Conservation (phyloP, 2,888 invertebrate species). For the Leucoma salicis region DNA sequence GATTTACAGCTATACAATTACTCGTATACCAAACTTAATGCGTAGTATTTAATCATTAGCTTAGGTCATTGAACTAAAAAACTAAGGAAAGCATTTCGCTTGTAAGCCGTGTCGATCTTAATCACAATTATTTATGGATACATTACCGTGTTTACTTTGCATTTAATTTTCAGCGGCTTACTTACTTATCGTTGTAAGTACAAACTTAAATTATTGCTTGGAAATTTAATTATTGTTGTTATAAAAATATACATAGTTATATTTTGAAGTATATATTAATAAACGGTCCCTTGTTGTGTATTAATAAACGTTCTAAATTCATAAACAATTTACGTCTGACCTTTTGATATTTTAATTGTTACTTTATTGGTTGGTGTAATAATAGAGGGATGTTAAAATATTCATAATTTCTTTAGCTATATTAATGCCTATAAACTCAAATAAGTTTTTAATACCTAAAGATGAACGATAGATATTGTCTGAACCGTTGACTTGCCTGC, state of each 20-base stretch:
- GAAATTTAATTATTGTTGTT: not conserved
- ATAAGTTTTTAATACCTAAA: too few relatives aligned
- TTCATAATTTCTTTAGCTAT: too few relatives aligned
- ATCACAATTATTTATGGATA: conserved; percentile 1
- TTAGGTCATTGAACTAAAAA: not conserved
- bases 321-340: too few relatives aligned
- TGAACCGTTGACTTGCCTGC: too few relatives aligned
- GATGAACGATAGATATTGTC: too few relatives aligned
- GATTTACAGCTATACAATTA: too few relatives aligned
- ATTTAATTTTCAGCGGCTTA: conserved; percentile 4
- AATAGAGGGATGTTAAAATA: too few relatives aligned
- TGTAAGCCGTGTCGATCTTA: conserved; percentile 1
- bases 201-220: not conserved
- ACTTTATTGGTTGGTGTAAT: conserved; percentile 13
- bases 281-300: not conserved
- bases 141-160: conserved; percentile 5
- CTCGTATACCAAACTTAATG: too few relatives aligned
- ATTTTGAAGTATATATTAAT: not conserved
- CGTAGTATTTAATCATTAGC: not conserved
- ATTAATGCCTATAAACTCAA: too few relatives aligned
- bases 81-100: conserved; percentile 1
- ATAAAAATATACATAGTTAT: not conserved
- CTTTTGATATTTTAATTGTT: not conserved
- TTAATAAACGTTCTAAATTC: not conserved
- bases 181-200: conserved; percentile 2